Evolutionary conservation across 2,888 invertebrate genomes (phyloP).

Genomic region (Cataglyphis albicans): DNA sequence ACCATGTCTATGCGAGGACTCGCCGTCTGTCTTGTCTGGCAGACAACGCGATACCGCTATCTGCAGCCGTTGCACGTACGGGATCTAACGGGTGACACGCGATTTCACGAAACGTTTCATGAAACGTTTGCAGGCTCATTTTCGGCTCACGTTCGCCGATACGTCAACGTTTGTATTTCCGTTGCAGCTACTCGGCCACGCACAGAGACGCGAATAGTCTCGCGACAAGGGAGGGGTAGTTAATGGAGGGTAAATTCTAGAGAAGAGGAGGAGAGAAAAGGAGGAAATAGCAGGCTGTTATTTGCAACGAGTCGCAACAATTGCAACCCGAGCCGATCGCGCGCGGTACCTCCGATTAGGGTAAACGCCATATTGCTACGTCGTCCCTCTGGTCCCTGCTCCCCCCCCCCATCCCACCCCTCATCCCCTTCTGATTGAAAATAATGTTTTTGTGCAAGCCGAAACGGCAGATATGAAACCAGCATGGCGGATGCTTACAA

Average conservation of each 20-base stretch:
- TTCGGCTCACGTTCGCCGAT: conserved; percentile 4
- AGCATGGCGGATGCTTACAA: conserved; percentile 86
- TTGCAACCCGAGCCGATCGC: conserved; percentile 78
- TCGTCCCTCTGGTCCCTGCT: not conserved
- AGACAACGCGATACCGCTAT: conserved; percentile 45
- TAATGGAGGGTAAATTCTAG: conserved; percentile 13
- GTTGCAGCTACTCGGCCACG: conserved; percentile 30
- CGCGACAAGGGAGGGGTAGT: not conserved
- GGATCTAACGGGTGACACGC: conserved; percentile 41
- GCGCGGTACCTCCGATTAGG: conserved; percentile 46
- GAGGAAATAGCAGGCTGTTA: conserved; percentile 74
- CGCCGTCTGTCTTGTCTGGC: not conserved
- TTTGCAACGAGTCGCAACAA: conserved; percentile 83
- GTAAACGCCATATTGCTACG: conserved; percentile 78
- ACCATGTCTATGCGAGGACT: not conserved
- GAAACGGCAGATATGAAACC: conserved; percentile 84
- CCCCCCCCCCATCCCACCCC: not conserved
- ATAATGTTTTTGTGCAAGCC: conserved; percentile 83
- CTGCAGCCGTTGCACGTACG: conserved; percentile 48
- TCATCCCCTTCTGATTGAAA: conserved; percentile 67
- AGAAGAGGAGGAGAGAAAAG: conserved; percentile 36
- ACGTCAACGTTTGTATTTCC: conserved; percentile 51
- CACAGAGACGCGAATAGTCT: not conserved
- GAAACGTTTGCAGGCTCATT: conserved; percentile 27
- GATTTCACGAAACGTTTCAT: not conserved